Evolutionary conservation across 2,888 invertebrate species (phyloP).

Genomic region (Minunthozetes semirufus): DNA sequence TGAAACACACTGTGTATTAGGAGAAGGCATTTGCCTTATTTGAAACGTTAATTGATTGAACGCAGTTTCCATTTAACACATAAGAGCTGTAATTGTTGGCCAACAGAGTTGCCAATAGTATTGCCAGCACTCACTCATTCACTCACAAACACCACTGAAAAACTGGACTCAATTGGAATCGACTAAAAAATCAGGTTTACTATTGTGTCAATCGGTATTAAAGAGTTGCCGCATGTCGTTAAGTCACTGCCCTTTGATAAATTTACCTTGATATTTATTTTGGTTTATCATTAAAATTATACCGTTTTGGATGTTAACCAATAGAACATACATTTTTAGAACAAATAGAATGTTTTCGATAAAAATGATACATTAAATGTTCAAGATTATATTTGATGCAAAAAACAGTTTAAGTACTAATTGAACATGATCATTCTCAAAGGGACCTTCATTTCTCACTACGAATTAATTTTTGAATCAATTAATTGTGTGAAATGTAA

Average conservation of each 20-base stretch:
- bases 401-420: too few species aligned
- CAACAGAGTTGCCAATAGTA: background rate
- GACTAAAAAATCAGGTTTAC: background rate
- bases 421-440: too few species aligned
- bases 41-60: constrained; percentile 6
- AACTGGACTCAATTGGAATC: background rate
- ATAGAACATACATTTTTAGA: too few species aligned
- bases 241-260: background rate
- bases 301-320: too few species aligned
- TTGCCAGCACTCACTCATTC: background rate
- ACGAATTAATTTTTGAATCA: too few species aligned
- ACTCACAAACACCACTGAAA: background rate
- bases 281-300: too few species aligned
- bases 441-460: too few species aligned
- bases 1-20: background rate
- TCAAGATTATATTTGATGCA: too few species aligned
- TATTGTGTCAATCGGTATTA: background rate
- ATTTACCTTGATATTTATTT: too few species aligned
- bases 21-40: background rate
- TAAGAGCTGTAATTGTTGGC: background rate
- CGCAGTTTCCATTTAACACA: background rate
- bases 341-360: too few species aligned
- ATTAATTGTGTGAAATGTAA: too few species aligned
- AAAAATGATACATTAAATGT: too few species aligned
- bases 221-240: background rate